Evolutionary conservation across 2,797 vertebrate genomes (phyloP).

Genomic region (Alcedo quadribrachys): DNA sequence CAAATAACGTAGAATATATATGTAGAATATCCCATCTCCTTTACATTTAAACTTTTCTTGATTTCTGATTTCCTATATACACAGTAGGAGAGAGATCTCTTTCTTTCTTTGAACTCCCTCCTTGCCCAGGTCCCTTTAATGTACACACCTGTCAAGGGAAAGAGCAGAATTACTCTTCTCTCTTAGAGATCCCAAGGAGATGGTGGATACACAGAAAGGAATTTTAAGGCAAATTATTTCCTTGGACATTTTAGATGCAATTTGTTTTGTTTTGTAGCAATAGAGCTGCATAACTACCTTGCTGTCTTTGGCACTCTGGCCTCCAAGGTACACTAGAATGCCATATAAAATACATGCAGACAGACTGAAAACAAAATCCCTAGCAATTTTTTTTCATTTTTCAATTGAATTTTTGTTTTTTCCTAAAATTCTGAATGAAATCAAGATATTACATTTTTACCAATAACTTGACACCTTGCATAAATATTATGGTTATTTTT

Average conservation of each 20-base stretch:
- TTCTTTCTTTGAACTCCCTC: background rate
- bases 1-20: background rate
- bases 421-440: background rate
- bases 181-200: background rate
- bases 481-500: background rate
- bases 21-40: background rate
- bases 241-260: background rate
- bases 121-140: background rate
- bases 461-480: background rate
- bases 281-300: background rate
- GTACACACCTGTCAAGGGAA: background rate
- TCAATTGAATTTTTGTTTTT: background rate
- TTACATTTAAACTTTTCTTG: background rate
- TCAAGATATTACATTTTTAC: background rate
- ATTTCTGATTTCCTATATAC: background rate
- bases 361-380: background rate
- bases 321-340: background rate
- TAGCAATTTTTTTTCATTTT: background rate
- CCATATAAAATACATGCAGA: background rate
- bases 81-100: background rate
- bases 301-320: background rate
- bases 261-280: background rate
- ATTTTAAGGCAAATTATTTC: background rate
- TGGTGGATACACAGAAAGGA: background rate
- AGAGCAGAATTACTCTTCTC: background rate